These are phyloP conservation scores for Dermolepida albohirtum DNA, from an alignment of 2,888 invertebrate species.

Conservation along the genomic window DNA sequence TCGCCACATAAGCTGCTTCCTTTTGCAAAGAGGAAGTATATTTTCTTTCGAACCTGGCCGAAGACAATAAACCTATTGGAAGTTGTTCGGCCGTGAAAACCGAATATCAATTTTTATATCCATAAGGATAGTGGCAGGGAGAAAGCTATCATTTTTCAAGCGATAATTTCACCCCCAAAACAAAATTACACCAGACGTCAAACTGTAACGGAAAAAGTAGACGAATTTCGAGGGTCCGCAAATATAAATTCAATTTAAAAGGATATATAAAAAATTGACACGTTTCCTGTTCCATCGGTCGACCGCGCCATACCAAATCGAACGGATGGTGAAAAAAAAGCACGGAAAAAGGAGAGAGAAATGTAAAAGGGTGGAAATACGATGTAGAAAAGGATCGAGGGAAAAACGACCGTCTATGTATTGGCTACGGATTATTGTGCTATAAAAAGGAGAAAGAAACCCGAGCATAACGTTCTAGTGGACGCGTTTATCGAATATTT, in stretches of 20 bases:
- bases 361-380: background rate
- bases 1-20: too few species aligned
- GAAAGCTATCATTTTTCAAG: slow-evolving; percentile 25
- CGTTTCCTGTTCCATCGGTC: slow-evolving; percentile 36
- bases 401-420: background rate
- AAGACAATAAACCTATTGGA: slow-evolving; percentile 27
- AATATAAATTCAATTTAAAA: slow-evolving; percentile 51
- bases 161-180: slow-evolving; percentile 30
- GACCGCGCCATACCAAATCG: background rate
- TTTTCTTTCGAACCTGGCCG: slow-evolving; percentile 1
- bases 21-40: too few species aligned
- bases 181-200: slow-evolving; percentile 30
- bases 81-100: slow-evolving; percentile 16
- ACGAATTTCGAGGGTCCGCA: slow-evolving; percentile 39
- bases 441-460: slow-evolving; percentile 18
- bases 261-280: slow-evolving; percentile 51
- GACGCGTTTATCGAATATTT: slow-evolving; percentile 22
- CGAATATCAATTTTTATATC: slow-evolving; percentile 30
- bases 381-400: background rate
- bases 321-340: background rate
- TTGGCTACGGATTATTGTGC: slow-evolving; percentile 28
- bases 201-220: slow-evolving; percentile 26
- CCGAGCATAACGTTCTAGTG: slow-evolving; percentile 4
- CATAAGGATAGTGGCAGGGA: slow-evolving; percentile 1
- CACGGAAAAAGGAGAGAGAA: slow-evolving; percentile 1